Conservation (phyloP, 2,797 vertebrate genomes). For the Aplochiton taeniatus region DNA sequence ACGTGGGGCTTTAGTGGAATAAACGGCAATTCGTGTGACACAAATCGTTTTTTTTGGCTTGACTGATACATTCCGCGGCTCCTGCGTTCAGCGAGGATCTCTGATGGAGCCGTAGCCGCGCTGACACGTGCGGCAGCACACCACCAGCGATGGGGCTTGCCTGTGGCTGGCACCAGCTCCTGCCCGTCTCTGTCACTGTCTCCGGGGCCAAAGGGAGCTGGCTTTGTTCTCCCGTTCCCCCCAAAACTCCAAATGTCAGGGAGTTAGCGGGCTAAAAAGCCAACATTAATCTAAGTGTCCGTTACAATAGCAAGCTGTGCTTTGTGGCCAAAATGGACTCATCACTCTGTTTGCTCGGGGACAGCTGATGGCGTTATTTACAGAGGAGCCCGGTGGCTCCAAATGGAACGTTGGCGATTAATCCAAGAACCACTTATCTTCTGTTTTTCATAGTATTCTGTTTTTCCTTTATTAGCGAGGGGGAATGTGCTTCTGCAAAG, state of each 20-base stretch:
- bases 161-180: not conserved
- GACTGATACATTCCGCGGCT: too few relatives aligned
- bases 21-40: too few relatives aligned
- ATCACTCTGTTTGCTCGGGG: conserved; percentile 34
- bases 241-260: conserved; percentile 38
- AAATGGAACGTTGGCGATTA: conserved; percentile 31
- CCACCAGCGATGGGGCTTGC: not conserved
- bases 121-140: too few relatives aligned
- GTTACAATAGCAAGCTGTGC: conserved; percentile 45
- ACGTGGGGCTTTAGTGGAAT: too few relatives aligned
- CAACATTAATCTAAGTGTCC: conserved; percentile 51
- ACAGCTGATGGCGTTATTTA: conserved; percentile 39
- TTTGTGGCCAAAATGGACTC: conserved; percentile 31
- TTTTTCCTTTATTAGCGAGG: conserved; percentile 5
- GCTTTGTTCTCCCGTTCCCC: conserved; percentile 26
- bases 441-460: too few relatives aligned
- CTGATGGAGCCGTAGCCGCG: too few relatives aligned
- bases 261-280: conserved; percentile 38
- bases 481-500: conserved; percentile 8
- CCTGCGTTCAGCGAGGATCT: too few relatives aligned
- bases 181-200: conserved; percentile 38
- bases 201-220: conserved; percentile 36
- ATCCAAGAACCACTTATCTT: conserved; percentile 27
- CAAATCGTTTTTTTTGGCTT: too few relatives aligned
- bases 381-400: conserved; percentile 30